These are phyloP conservation scores for Himalopsyche phryganea DNA, from an alignment of 1,140 invertebrate species.

Conservation along the genomic window DNA sequence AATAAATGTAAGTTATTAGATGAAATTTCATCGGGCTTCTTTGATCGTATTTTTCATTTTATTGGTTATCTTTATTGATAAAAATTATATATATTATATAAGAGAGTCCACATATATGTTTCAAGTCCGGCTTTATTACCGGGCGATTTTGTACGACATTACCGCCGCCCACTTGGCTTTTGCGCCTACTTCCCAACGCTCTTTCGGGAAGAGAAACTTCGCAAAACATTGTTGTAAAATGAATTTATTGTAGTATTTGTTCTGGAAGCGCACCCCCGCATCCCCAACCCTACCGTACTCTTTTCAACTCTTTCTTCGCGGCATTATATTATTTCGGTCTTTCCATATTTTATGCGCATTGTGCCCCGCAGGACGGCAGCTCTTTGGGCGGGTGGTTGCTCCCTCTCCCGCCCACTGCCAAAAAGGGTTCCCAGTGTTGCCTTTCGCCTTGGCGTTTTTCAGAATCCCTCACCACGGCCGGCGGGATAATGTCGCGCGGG, in stretches of 20 bases:
- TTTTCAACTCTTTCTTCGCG: conserved; percentile 33
- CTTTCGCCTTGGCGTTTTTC: conserved; percentile 28
- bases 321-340: conserved; percentile 33
- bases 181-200: background rate
- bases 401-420: conserved; percentile 20
- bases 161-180: background rate
- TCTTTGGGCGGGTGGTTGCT: background rate
- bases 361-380: background rate
- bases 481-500: conserved; percentile 5
- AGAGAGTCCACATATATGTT: too few species aligned
- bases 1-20: too few species aligned
- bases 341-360: conserved; percentile 33
- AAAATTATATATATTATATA: too few species aligned
- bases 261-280: conserved; percentile 9
- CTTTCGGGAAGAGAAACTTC: conserved; percentile 15
- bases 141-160: background rate
- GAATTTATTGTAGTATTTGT: conserved; percentile 35
- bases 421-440: conserved; percentile 31
- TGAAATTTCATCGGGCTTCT: too few species aligned
- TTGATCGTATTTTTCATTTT: too few species aligned
- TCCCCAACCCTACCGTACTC: conserved; percentile 17
- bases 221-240: conserved; percentile 32
- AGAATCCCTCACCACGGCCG: background rate
- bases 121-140: too few species aligned
- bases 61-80: too few species aligned